Base-by-base conservation (phyloP, 2,797 vertebrate species). In the Sphenodon punctatus region DNA sequence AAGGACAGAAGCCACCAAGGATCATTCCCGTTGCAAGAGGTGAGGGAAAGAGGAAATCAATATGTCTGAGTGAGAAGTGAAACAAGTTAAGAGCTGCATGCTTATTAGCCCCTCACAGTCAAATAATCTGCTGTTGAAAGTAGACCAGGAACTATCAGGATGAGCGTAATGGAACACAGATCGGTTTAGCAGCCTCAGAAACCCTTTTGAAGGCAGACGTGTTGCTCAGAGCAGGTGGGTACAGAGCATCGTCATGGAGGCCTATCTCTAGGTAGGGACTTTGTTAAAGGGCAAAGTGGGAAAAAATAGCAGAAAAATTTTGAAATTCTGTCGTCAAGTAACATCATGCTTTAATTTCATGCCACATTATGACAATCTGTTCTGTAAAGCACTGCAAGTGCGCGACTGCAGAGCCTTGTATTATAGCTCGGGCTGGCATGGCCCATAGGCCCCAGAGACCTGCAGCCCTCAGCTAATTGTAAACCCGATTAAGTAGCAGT, bases 341-440 rank as follows among this genome's bases (percentile, higher is more conserved):
- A 91, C 89, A 85, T 80, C 76, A 82, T 46, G 67, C 87, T 94
- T 92, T 95, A 93, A 95, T 95, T 95, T 96, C 94, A 95, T 88
- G 93, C 86, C 90, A 90, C 92, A 87, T 95, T 95, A 95, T 89
- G 91, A 86, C 87, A 84, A 82, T 89, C 92, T 89, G 90, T 85
- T 86, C 78, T 89, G 89, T 66, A 76, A 89, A 80, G 90, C 75
- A 69, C 85, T 90, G 92, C 73, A 77, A 69, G 82, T 65, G 82
- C 73, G 87, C 19, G 82, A 82, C 86, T 78, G 82, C 58, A 78
- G 92, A 89, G 64, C 86, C 55, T 89, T 84, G 53, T 69, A 51
- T 83, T 85, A 68, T 83, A 90, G 86, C 85, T 74, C 59, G 61
- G 27, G 70, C 86, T 63, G 34, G 78, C 53, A 30, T 49, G 79